Evolutionary conservation across 1,140 invertebrate genomes (phyloP), one percentile per base, ranked within the genome.

Genomic region (Papilio polyxenes): DNA sequence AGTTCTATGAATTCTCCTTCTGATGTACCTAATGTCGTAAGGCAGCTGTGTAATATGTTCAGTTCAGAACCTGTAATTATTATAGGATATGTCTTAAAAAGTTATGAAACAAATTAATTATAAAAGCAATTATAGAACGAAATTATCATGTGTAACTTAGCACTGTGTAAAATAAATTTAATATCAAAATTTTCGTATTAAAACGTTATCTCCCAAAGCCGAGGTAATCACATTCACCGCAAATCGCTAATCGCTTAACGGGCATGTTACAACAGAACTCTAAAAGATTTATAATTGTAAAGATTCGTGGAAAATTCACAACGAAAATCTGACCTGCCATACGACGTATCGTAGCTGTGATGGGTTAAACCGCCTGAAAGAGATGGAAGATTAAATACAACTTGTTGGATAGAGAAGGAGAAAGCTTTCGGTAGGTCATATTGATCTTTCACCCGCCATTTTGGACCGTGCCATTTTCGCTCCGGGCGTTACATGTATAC

Each of bases 371-470:
- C 88, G 90, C 65, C 83, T 81, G 89, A 94, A 62, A 78, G 89
- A 87, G 91, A 93, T 7, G 69, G 78, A 75, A 62, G 72, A 77
- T 84, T 82, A 80, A 83, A 84, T 37, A 17, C 9, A 6, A 48
- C 23, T 62, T 69, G 92, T 78, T 84, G 17, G 83, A 90, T 81
- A 86, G 87, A 84, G 91, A 92, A 37, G 87, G 88, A 53, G 72
- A 87, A 40, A 90, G 87, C 90, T 93, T 92, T 92, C 89, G 90
- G 92, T 92, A 88, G 89, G 85, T 92, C 87, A 91, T 94, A 94
- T 94, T 93, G 93, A 94, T 94, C 92, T 94, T 93, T 93, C 92
- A 93, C 89, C 91, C 92, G 92, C 93, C 93, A 94, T 94, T 93
- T 94, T 93, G 90, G 87, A 86, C 84, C 88, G 88, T 90, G 88